phyloP scores from a whole-genome alignment of 2,888 invertebrate genomes.

The Eristalis arbustorum region DNA sequence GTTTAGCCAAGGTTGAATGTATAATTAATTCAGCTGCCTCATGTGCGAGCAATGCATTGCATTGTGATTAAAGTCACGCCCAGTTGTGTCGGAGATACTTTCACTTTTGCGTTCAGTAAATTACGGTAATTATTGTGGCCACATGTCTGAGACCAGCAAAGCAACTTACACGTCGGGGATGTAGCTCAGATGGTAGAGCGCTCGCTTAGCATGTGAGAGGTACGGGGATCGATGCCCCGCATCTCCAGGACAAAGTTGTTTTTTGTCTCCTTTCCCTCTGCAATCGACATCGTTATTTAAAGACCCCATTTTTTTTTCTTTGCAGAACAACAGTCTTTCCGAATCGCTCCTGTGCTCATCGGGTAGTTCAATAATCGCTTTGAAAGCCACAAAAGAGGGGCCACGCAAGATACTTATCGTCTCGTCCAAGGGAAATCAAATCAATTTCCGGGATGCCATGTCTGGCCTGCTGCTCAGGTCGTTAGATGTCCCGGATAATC shows the following conservation, averaged over 20 bases:
- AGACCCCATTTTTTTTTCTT: conserved; percentile 71
- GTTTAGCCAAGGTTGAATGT: neutral
- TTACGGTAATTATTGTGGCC: neutral
- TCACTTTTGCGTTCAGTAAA: conserved; percentile 9
- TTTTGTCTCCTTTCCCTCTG: neutral
- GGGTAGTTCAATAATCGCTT: conserved; percentile 85
- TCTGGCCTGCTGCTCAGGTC: conserved; percentile 86
- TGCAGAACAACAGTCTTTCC: conserved; percentile 82
- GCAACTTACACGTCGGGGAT: conserved; percentile 74
- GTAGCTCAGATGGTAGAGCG: conserved; percentile 81
- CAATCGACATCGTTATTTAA: too few species aligned
- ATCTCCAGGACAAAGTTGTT: conserved; percentile 75
- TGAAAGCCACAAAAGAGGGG: conserved; percentile 88
- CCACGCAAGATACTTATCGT: conserved; percentile 84
- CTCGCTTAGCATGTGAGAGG: conserved; percentile 81
- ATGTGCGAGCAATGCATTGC: neutral
- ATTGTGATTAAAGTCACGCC: conserved; percentile 28
- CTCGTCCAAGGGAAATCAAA: conserved; percentile 85
- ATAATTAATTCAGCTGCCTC: neutral
- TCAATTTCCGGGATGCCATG: conserved; percentile 87
- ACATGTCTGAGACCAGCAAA: neutral
- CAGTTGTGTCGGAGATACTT: neutral
- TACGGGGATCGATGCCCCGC: conserved; percentile 81
- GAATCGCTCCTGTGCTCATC: conserved; percentile 83
- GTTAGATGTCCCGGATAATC: conserved; percentile 82